phyloP scores from a whole-genome alignment of 2,888 invertebrate species.

The Megaustenia siamemsis region DNA sequence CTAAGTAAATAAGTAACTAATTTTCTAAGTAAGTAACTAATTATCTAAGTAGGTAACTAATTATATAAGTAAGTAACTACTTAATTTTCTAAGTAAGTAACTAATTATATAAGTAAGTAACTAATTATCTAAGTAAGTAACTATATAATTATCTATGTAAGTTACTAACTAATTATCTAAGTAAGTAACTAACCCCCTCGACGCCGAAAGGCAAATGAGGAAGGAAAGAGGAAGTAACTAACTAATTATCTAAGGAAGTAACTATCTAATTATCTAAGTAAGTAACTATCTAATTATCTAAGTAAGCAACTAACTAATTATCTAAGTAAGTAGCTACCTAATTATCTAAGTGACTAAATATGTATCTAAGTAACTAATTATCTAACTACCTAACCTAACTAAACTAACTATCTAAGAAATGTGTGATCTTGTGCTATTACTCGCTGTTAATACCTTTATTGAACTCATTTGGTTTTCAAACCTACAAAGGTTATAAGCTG shows the following conservation, averaged over 20 bases:
- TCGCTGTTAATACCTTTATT: too few species aligned
- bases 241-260: background rate
- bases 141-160: background rate
- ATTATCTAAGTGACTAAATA: background rate
- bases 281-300: background rate
- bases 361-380: background rate
- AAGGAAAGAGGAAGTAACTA: background rate
- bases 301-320: background rate
- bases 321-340: background rate
- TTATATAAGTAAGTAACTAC: background rate
- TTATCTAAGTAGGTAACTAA: background rate
- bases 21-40: background rate
- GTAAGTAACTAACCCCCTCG: background rate
- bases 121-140: background rate
- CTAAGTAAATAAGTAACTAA: background rate
- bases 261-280: background rate
- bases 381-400: background rate
- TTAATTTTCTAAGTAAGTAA: background rate
- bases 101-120: background rate
- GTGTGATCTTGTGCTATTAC: too few species aligned
- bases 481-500: too few species aligned
- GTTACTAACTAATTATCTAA: background rate
- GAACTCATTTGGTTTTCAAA: too few species aligned
- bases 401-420: too few species aligned
- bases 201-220: too few species aligned